phyloP scores from a whole-genome alignment of 2,888 invertebrate genomes.

The Idaea aversata region DNA sequence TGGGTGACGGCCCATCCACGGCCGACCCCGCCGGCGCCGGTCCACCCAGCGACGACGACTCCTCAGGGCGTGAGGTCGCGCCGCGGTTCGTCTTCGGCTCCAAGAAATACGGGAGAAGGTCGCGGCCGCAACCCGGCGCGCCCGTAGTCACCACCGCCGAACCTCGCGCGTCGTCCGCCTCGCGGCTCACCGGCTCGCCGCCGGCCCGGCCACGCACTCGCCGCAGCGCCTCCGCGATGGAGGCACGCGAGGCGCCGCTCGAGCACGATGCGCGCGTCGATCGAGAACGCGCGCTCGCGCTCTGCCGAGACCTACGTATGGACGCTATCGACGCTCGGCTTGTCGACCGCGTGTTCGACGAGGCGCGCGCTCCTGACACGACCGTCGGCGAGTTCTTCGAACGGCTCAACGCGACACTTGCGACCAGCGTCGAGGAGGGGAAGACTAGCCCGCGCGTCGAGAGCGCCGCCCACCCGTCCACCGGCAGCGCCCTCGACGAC shows the following conservation, averaged over 20 bases:
- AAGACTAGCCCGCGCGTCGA: conserved; percentile 18
- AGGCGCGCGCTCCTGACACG: conserved; percentile 45
- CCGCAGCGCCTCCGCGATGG: conserved; percentile 59
- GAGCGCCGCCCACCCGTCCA: conserved; percentile 10
- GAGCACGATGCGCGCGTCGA: conserved; percentile 61
- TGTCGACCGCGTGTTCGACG: conserved; percentile 60
- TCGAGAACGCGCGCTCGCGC: conserved; percentile 54
- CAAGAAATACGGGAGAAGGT: conserved; percentile 88
- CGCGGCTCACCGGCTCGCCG: conserved; percentile 45
- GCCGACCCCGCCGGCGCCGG: conserved; percentile 33
- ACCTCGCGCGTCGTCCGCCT: conserved; percentile 57
- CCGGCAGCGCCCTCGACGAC: background rate
- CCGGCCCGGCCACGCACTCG: conserved; percentile 47
- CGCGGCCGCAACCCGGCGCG: conserved; percentile 77
- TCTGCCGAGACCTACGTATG: conserved; percentile 66
- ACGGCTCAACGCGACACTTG: conserved; percentile 57
- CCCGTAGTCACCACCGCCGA: conserved; percentile 28
- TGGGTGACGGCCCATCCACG: conserved; percentile 72
- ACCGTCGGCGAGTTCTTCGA: conserved; percentile 73
- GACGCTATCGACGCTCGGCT: conserved; percentile 56
- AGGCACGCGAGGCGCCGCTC: conserved; percentile 40
- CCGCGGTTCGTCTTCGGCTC: conserved; percentile 87
- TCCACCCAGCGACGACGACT: conserved; percentile 71
- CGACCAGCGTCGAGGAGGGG: conserved; percentile 51
- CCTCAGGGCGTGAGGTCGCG: conserved; percentile 85